phyloP scores from a whole-genome alignment of 2,113 vertebrate species.

The Probosciger aterrimus region DNA sequence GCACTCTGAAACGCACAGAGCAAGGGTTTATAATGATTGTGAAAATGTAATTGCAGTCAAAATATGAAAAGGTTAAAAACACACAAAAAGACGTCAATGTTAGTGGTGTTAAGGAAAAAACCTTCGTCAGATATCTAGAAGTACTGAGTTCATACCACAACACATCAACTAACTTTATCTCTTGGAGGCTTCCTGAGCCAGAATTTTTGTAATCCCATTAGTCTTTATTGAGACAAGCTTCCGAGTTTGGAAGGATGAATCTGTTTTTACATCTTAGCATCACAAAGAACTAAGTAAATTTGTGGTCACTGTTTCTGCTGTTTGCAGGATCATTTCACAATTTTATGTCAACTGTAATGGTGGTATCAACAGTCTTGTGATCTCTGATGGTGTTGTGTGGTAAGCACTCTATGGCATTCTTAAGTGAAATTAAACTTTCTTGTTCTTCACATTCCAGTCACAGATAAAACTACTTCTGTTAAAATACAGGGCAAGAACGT shows the following conservation, averaged over 20 bases:
- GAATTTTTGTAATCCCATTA: not conserved
- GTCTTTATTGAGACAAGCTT: not conserved
- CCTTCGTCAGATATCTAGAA: not conserved
- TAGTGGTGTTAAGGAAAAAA: not conserved
- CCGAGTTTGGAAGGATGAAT: not conserved
- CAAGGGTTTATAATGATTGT: not conserved
- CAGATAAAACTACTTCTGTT: not conserved
- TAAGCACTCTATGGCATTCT: not conserved
- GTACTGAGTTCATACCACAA: not conserved
- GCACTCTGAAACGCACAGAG: not conserved
- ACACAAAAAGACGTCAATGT: fast-evolving
- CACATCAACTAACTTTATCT: not conserved
- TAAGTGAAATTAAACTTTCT: not conserved
- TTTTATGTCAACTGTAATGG: not conserved
- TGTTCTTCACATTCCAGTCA: not conserved
- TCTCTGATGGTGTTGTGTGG: not conserved
- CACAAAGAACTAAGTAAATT: not conserved
- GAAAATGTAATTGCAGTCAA: not conserved
- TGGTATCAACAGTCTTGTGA: not conserved
- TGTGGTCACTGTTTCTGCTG: not conserved
- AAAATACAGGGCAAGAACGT: not conserved
- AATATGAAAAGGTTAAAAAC: not conserved
- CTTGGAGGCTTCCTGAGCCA: not conserved
- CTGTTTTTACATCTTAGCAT: not conserved
- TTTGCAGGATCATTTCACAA: not conserved